phyloP scores from a whole-genome alignment of 2,797 vertebrate genomes.

The Sebastes umbrosus region DNA sequence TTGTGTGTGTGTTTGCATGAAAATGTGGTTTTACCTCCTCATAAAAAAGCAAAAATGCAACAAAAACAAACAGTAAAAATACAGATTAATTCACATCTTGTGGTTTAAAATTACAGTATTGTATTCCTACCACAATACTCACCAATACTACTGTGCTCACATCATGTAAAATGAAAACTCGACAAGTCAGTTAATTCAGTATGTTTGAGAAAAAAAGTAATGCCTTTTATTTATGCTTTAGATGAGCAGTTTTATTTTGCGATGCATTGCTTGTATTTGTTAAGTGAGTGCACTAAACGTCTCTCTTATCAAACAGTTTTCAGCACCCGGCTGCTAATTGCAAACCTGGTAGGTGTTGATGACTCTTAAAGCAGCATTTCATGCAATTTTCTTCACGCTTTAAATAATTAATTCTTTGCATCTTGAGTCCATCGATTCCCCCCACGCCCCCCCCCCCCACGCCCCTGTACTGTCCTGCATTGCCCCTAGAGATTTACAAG shows the following conservation, averaged over 20 bases:
- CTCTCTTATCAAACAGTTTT: constrained; percentile 23
- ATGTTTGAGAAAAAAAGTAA: constrained; percentile 48
- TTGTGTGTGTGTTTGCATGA: constrained; percentile 28
- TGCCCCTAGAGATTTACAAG: background rate
- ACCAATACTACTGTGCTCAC: constrained; percentile 44
- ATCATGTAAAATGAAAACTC: constrained; percentile 49
- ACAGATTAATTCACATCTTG: constrained; percentile 9
- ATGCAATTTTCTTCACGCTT: constrained; percentile 1
- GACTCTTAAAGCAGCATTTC: constrained; percentile 21
- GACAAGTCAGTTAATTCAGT: constrained; percentile 43
- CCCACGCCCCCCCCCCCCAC: background rate
- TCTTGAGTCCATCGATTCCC: background rate
- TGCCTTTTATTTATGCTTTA: background rate
- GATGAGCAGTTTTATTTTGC: constrained; percentile 25
- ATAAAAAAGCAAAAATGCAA: constrained; percentile 22
- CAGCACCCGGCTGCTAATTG: constrained; percentile 29
- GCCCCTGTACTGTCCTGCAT: background rate
- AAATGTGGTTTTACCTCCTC: constrained; percentile 16
- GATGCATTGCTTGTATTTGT: constrained; percentile 35
- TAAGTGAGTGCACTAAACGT: constrained; percentile 37
- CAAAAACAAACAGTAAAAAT: constrained; percentile 25
- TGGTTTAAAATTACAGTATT: constrained; percentile 40
- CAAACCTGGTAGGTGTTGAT: constrained; percentile 27
- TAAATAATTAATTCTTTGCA: constrained; percentile 19
- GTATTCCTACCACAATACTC: constrained; percentile 47